Evolutionary conservation across 2,888 invertebrate genomes (phyloP), one percentile per base, ranked within the genome.

Genomic region (Eurois occulta): DNA sequence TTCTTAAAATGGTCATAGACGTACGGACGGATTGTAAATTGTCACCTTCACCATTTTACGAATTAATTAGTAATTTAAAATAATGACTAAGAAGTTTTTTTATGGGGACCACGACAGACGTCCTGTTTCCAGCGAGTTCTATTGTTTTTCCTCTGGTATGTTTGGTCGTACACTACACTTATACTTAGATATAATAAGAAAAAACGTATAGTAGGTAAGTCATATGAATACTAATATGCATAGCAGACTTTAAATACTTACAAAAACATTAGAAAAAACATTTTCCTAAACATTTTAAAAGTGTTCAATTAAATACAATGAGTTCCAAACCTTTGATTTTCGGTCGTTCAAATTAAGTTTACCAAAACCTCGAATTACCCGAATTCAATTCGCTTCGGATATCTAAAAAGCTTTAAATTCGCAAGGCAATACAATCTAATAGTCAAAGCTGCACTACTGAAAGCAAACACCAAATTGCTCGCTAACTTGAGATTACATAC

Each of bases 391-490:
- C 46, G 64, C 21, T 18, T 70, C 55, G 69, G 71, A 72, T 77
- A 71, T 80, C 69, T 64, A 77, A 87, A 84, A 88, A 84, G 43
- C 67, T 62, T n/a, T 72, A 81, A 87, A 89, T 91, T 90, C 90
- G 88, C 67, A 76, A 76, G 82, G 80, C 84, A 84, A 80, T 83
- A 84, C 83, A 93, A 92, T 93, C 91, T 91, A 90, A 92, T 93
- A 94, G 92, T 92, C 90, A 91, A 92, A 91, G 93, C 93, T 91
- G 90, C 90, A 90, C 89, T 92, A 93, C 88, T 92, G 94, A 94
- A 94, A 95, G 94, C 93, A 94, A 95, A 94, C 94, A 95, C 94
- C 94, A 95, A 95, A 95, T 95, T 95, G 94, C 94, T 94, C 93
- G 92, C 94, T 94, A 94, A 94, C 93, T 94, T 92, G 91, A 93